Conservation (phyloP, 2,888 invertebrate genomes). For the Neoascia interrupta region DNA sequence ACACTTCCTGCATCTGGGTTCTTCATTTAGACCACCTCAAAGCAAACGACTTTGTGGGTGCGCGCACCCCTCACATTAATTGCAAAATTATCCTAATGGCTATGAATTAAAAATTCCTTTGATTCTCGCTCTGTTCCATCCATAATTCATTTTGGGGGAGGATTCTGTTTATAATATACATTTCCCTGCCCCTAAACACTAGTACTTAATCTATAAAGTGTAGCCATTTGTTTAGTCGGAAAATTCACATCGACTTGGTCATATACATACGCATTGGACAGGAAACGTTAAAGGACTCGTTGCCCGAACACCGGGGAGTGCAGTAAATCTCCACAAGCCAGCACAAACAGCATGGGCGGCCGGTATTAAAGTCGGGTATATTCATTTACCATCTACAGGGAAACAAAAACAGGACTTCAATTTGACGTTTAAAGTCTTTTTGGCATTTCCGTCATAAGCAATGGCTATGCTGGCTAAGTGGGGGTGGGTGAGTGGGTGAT, state of each 20-base stretch:
- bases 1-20: no score
- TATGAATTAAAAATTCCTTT: constrained; percentile 57
- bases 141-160: constrained; percentile 45
- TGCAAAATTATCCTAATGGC: constrained; percentile 59
- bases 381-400: background rate
- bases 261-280: constrained; percentile 1
- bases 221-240: constrained; percentile 17
- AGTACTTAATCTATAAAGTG: background rate
- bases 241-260: constrained; percentile 10
- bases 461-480: no score
- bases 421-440: constrained; percentile 35
- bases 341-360: background rate
- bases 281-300: background rate
- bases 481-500: no score
- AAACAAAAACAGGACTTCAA: constrained; percentile 9
- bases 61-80: no score
- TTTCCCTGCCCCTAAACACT: background rate
- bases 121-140: constrained; percentile 31
- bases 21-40: no score
- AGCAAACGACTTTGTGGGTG: no score
- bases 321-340: constrained; percentile 1
- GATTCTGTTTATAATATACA: background rate
- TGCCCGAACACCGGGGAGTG: constrained; percentile 5
- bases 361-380: constrained; percentile 1
- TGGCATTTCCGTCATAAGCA: constrained; percentile 54